Conservation (phyloP, 2,113 vertebrate genomes). For the Machaerirhynchus nigripectus region DNA sequence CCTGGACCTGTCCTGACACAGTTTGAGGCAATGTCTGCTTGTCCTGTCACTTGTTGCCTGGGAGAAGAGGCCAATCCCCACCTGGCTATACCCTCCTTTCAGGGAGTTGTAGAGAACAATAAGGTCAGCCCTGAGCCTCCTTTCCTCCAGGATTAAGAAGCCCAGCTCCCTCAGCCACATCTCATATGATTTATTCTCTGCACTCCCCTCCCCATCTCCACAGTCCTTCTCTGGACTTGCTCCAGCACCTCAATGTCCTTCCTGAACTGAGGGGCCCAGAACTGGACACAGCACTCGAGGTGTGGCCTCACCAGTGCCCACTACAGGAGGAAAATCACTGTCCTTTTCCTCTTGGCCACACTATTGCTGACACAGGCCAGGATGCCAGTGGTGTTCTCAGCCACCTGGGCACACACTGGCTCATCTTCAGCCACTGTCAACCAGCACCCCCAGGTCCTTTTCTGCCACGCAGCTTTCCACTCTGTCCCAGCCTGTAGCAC, state of each 20-base stretch:
- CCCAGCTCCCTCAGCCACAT: neutral
- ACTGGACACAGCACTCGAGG: rapidly evolving
- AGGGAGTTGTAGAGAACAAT: too few relatives aligned
- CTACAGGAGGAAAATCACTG: neutral
- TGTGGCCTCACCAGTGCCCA: neutral
- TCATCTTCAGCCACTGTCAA: neutral
- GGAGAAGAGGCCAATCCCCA: neutral
- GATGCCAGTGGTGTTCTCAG: rapidly evolving
- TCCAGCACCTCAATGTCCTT: neutral
- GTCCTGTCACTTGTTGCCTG: neutral
- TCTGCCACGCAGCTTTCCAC: neutral
- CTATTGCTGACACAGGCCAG: neutral
- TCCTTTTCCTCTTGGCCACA: neutral
- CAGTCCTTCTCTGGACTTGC: rapidly evolving
- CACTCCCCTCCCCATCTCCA: too few relatives aligned
- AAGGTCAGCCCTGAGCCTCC: neutral
- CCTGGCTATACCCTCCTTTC: neutral
- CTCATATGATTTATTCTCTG: neutral
- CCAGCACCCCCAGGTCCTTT: neutral
- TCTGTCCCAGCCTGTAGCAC: neutral
- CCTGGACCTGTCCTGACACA: neutral
- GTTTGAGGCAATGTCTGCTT: neutral
- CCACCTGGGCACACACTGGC: neutral
- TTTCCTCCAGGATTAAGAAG: neutral
- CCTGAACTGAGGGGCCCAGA: neutral